phyloP scores from a whole-genome alignment of 2,888 invertebrate genomes.

The Agonopterix alstromeriana region DNA sequence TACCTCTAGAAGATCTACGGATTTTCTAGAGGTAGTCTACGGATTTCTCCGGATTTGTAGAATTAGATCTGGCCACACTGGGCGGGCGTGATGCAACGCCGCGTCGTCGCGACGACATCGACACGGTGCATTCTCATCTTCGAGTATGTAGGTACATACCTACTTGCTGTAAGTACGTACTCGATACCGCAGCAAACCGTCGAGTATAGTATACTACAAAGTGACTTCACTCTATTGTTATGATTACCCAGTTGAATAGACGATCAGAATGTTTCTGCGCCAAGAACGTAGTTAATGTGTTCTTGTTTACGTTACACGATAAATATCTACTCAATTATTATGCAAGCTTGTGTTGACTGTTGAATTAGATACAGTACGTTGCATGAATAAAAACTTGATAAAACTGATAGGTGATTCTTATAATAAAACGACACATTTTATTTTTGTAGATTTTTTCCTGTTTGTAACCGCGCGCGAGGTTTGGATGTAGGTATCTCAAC shows the following conservation, averaged over 20 bases:
- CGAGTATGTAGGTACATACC: no score
- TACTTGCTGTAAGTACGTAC: no score
- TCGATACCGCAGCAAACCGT: background rate
- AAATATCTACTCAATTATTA: no score
- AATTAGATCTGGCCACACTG: no score
- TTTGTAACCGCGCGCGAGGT: background rate
- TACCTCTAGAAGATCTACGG: no score
- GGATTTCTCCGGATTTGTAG: no score
- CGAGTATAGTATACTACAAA: background rate
- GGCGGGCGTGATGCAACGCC: constrained; percentile 25
- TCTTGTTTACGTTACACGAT: background rate
- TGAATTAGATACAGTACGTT: no score
- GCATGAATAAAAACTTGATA: no score
- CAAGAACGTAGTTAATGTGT: constrained; percentile 4
- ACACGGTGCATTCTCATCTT: background rate
- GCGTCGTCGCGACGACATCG: constrained; percentile 16
- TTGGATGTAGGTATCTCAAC: background rate
- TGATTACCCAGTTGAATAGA: constrained; percentile 4
- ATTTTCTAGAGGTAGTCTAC: no score
- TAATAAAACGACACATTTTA: no score
- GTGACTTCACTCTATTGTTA: constrained; percentile 1
- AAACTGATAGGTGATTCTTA: no score
- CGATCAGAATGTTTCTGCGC: constrained; percentile 2
- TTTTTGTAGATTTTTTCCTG: constrained; percentile 2
- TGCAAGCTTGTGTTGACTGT: no score